Percentiles rank a stretch among this genome's conserved stretches.
Conservation (phyloP, 2,888 invertebrate species). For the Pyrochroa serraticornis region DNA sequence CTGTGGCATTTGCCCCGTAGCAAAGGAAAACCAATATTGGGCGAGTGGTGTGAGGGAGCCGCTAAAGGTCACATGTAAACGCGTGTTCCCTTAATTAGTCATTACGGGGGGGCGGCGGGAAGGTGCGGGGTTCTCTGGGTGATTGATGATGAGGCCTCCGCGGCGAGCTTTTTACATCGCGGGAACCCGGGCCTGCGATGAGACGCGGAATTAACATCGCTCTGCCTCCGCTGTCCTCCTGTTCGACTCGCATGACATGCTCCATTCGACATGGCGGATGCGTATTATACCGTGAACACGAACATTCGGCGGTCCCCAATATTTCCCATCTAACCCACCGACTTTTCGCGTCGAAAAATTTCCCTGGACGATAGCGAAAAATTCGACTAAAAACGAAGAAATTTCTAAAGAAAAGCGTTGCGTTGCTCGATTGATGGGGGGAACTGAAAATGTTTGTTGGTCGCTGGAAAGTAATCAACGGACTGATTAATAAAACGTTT, state of each 20-base stretch:
- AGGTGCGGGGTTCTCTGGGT: slow-evolving; percentile 21
- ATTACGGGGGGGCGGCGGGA: slow-evolving; percentile 40
- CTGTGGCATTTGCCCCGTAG: slow-evolving; percentile 1
- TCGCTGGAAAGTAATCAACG: slow-evolving; percentile 38
- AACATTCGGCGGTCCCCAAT: slow-evolving; percentile 41
- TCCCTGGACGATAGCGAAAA: not conserved
- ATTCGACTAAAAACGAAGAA: not conserved
- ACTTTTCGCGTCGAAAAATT: not conserved
- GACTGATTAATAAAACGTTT: slow-evolving; percentile 47
- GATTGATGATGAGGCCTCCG: slow-evolving; percentile 44
- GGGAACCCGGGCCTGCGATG: slow-evolving; percentile 38
- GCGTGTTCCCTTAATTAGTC: slow-evolving; percentile 48
- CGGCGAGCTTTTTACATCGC: slow-evolving; percentile 46
- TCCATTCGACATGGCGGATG: slow-evolving; percentile 53
- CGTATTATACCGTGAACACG: slow-evolving; percentile 51
- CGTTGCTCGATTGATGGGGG: not conserved
- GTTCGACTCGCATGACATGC: slow-evolving; percentile 49
- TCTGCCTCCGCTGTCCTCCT: slow-evolving; percentile 43
- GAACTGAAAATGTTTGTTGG: not conserved
- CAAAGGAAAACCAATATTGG: slow-evolving; percentile 18
- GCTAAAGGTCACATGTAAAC: slow-evolving; percentile 34
- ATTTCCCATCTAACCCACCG: slow-evolving; percentile 3
- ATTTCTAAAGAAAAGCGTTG: not conserved
- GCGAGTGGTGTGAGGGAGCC: not conserved
- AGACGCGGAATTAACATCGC: slow-evolving; percentile 48